Conservation (phyloP, 92 coral and sea anemone genomes). For the Palythoa heliodiscus region DNA sequence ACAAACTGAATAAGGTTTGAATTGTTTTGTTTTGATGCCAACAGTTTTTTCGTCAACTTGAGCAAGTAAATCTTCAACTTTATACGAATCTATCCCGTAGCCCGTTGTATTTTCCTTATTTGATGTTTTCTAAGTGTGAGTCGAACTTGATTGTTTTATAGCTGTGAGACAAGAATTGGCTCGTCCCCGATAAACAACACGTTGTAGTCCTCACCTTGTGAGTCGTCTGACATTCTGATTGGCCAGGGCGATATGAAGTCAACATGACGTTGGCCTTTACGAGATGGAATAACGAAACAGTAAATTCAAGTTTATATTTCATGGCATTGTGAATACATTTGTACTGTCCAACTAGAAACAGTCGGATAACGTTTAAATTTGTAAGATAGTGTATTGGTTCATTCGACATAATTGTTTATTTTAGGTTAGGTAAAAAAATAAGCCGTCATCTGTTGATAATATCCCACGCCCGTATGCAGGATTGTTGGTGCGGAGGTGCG, state of each 20-base stretch:
- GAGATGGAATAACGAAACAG: not conserved
- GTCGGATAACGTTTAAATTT: slow-evolving; percentile 16
- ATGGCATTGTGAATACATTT: slow-evolving; percentile 20
- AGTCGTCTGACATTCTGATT: not conserved
- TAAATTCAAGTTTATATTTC: slow-evolving; percentile 19
- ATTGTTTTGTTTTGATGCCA: no score
- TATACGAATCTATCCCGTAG: no score
- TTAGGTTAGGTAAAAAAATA: not conserved
- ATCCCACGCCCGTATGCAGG: not conserved
- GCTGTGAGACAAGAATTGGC: slow-evolving; percentile 40
- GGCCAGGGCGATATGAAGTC: not conserved
- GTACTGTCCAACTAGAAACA: slow-evolving; percentile 17
- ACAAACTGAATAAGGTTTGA: no score
- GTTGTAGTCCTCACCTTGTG: not conserved
- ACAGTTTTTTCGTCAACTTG: no score
- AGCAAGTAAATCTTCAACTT: no score
- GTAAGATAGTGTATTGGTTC: slow-evolving; percentile 28
- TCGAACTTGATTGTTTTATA: not conserved
- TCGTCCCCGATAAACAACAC: slow-evolving; percentile 4
- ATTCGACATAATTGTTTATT: not conserved
- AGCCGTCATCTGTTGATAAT: not conserved
- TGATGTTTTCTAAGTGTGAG: no score
- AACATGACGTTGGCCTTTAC: not conserved
- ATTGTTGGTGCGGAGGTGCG: no score
- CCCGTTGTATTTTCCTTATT: no score